Base-by-base conservation (phyloP, 2,888 invertebrate genomes). In the Choreutis nemorana region DNA sequence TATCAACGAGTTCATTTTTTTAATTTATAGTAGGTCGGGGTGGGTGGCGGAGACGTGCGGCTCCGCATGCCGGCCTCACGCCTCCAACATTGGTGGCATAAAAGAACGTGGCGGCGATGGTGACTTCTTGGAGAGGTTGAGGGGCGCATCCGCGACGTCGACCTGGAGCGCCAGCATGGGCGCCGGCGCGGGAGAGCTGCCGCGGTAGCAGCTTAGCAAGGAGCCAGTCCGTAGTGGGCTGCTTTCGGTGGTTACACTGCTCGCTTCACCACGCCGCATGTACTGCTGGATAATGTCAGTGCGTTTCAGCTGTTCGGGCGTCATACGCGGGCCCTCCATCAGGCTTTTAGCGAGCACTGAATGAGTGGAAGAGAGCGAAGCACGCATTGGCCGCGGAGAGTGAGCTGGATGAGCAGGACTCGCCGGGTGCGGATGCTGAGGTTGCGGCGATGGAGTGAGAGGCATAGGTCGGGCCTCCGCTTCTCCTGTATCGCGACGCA, bases 321-420 rank as follows among this genome's bases (percentile, higher is more conserved):
- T 94, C 91, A 94, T 93, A 46, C 92, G 84, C 4, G 94, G 94
- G n/a, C 92, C 92, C 56, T 92, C 94, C 89, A 93, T 93, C 40
- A 95, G 72, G 34, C 92, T 91, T 60, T 91, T 91, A 43, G 94
- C 94, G 40, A 95, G 77, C 48, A 93, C 94, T 21, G 92, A 93
- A 75, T 93, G 93, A 34, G 91, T 92, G 52, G 90, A 90, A 42
- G 91, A 91, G 31, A 93, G 75, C 25, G 89, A 83, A 15, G 78
- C 63, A 50, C 71, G 75, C 62, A 64, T 55, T 44, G 73, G 81
- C 35, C 83, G 77, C 37, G 80, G 82, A 47, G 81, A 82, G 58
- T 70, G 85, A 70, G 81, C 67, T 2, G 68, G 47, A 41, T 64
- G 59, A 23, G 65, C 63, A 11, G 68, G 66, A 25, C 65, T 63